These are phyloP conservation scores for Clarias fuscus DNA, from an alignment of 2,797 vertebrate genomes.

Conservation along the genomic window DNA sequence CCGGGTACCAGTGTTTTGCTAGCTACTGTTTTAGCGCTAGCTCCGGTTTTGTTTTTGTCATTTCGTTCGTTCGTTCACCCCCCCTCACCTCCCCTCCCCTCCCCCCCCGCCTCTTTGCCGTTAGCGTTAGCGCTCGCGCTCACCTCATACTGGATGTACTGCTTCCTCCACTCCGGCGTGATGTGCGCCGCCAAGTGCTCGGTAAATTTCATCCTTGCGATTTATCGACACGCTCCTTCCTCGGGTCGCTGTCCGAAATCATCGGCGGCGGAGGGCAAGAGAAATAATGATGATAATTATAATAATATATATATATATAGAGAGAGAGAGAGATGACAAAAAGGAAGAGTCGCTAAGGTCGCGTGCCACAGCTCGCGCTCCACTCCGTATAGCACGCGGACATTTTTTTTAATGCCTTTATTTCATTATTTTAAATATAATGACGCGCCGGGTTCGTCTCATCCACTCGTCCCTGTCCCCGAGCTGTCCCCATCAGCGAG, in stretches of 20 bases:
- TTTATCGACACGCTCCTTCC: background rate
- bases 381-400: slow-evolving; percentile 19
- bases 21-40: background rate
- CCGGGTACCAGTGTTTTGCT: background rate
- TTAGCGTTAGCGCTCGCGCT: background rate
- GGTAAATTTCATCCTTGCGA: slow-evolving; percentile 64
- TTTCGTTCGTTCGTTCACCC: background rate
- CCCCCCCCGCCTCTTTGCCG: no score
- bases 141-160: slow-evolving; percentile 98
- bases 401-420: background rate
- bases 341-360: slow-evolving; percentile 16
- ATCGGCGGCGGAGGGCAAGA: background rate
- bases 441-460: background rate
- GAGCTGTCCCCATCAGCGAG: background rate
- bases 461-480: no score
- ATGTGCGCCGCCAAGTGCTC: slow-evolving; percentile 98
- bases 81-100: fast-evolving
- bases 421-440: background rate
- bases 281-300: background rate
- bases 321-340: background rate
- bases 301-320: background rate
- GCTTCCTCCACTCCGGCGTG: slow-evolving; percentile 98
- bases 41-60: background rate
- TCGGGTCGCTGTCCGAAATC: background rate
- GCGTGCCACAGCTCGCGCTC: slow-evolving; percentile 21